Evolutionary conservation across 2,888 invertebrate species (phyloP).

Genomic region (Pristionchus exspectatus): DNA sequence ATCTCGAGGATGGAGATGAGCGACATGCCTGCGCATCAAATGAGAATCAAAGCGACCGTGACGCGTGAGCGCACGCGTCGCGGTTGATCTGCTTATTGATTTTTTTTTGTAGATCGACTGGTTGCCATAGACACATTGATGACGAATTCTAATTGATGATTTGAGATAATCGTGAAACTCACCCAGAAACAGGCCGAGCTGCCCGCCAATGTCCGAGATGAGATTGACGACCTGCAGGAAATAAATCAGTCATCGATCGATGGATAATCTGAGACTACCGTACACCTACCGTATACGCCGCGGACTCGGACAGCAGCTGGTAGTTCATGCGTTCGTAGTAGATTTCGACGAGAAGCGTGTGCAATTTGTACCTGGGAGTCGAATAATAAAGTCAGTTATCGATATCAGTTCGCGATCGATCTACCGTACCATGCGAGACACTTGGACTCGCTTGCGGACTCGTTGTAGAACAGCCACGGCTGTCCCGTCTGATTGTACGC

Average conservation of each 20-base stretch:
- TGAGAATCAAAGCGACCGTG: background rate
- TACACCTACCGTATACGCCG: conserved; percentile 70
- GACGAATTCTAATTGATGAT: background rate
- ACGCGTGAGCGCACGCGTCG: background rate
- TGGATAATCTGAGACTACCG: no score
- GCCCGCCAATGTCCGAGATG: conserved; percentile 80
- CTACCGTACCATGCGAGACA: conserved; percentile 32
- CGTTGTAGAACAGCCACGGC: conserved; percentile 58
- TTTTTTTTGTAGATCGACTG: background rate
- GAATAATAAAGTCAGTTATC: background rate
- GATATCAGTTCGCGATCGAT: background rate
- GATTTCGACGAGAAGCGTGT: conserved; percentile 79
- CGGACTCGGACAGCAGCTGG: conserved; percentile 74
- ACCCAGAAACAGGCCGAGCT: conserved; percentile 72
- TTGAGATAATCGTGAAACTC: background rate
- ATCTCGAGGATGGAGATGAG: conserved; percentile 64
- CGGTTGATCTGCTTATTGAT: background rate
- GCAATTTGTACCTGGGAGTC: conserved; percentile 70
- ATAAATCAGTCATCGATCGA: background rate
- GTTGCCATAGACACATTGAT: background rate
- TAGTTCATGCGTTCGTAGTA: conserved; percentile 79
- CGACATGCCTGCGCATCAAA: conserved; percentile 57
- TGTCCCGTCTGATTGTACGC: conserved; percentile 57
- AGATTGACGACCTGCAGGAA: conserved; percentile 78
- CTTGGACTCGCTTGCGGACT: conserved; percentile 17